phyloP scores from a whole-genome alignment of 2,888 invertebrate genomes.

The Acrobasis suavella region DNA sequence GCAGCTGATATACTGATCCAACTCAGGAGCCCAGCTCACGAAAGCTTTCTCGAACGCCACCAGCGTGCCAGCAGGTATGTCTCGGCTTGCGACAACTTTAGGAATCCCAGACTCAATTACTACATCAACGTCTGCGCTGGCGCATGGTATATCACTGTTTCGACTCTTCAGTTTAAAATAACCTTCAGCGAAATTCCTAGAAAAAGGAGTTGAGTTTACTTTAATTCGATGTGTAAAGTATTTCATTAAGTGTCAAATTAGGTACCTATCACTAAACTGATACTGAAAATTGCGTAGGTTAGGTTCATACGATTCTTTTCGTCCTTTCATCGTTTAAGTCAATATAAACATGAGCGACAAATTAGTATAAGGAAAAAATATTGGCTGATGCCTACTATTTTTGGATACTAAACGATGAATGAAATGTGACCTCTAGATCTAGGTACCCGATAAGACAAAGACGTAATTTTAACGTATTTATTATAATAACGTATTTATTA shows the following conservation, averaged over 20 bases:
- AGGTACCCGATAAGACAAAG: too few species aligned
- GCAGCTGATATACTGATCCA: neutral
- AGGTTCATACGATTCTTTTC: too few species aligned
- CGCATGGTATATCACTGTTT: constrained; percentile 5
- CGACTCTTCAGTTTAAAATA: constrained; percentile 8
- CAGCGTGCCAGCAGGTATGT: constrained; percentile 3
- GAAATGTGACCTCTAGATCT: too few species aligned
- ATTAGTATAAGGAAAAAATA: too few species aligned
- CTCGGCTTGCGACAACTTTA: constrained; percentile 10
- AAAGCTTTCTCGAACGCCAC: constrained; percentile 12
- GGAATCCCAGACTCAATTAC: constrained; percentile 4
- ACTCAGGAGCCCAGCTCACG: constrained; percentile 1
- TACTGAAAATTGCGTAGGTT: too few species aligned
- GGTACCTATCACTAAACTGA: too few species aligned
- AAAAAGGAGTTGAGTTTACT: neutral
- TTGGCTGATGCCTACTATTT: too few species aligned
- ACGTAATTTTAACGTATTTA: too few species aligned
- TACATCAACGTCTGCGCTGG: constrained; percentile 16
- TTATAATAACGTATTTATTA: too few species aligned
- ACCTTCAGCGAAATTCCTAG: neutral
- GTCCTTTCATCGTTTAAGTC: too few species aligned
- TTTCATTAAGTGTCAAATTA: neutral
- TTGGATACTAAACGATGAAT: too few species aligned
- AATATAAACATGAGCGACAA: too few species aligned
- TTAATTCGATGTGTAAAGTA: neutral